Evolutionary conservation across 2,797 vertebrate species (phyloP).

Genomic region (Aulostomus chinensis): DNA sequence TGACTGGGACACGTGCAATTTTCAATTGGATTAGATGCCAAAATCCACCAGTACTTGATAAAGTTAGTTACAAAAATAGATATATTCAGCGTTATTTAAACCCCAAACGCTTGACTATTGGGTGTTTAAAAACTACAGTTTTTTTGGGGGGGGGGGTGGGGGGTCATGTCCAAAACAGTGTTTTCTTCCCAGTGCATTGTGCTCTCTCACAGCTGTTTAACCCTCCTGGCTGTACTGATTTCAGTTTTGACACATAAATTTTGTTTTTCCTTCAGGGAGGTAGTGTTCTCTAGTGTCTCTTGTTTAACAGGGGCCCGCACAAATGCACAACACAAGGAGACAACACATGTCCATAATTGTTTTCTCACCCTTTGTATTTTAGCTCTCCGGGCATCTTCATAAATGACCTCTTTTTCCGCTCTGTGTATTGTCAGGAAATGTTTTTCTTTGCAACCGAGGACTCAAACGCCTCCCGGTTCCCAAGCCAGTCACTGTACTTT

Average conservation of each 20-base stretch:
- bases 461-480: conserved; percentile 31
- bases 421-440: conserved; percentile 62
- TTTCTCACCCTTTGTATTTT: conserved; percentile 65
- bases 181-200: conserved; percentile 39
- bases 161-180: conserved; percentile 42
- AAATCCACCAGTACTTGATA: no score
- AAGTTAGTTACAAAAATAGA: no score
- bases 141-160: no score
- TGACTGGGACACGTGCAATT: not conserved
- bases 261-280: conserved; percentile 42
- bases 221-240: conserved; percentile 23
- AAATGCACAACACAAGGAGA: conserved; percentile 54
- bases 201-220: conserved; percentile 45
- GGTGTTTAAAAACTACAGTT: conserved; percentile 31
- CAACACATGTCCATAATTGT: conserved; percentile 48
- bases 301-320: conserved; percentile 61
- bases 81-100: no score
- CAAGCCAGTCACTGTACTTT: conserved; percentile 17
- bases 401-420: conserved; percentile 44
- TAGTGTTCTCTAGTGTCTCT: conserved; percentile 54
- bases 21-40: not conserved
- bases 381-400: conserved; percentile 54
- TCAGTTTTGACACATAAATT: conserved; percentile 9
- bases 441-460: conserved; percentile 45
- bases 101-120: conserved; percentile 23